These are phyloP conservation scores for Pristionchus mayeri DNA, from an alignment of 2,888 invertebrate species.

Conservation along the genomic window DNA sequence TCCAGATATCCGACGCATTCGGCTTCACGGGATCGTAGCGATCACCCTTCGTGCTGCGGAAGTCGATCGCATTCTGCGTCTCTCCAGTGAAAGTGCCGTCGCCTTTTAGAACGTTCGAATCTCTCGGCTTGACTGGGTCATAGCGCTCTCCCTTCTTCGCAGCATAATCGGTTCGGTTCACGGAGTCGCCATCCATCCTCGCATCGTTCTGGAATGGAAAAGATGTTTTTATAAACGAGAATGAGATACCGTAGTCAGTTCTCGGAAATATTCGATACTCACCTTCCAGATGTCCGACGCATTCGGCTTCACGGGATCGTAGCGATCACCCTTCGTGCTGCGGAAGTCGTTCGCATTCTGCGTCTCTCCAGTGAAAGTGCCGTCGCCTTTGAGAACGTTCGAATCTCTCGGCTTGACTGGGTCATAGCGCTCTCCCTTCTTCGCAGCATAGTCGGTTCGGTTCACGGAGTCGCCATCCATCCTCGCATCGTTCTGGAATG, in stretches of 20 bases:
- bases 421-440: constrained; percentile 53
- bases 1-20: constrained; percentile 57
- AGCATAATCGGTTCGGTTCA: constrained; percentile 46
- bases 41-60: constrained; percentile 55
- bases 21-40: constrained; percentile 55
- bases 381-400: constrained; percentile 50
- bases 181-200: constrained; percentile 45
- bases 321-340: constrained; percentile 28
- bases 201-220: constrained; percentile 44
- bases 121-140: constrained; percentile 43
- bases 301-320: constrained; percentile 17
- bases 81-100: constrained; percentile 50
- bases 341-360: constrained; percentile 47
- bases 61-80: constrained; percentile 54
- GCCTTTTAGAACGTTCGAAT: constrained; percentile 49
- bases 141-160: constrained; percentile 49
- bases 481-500: constrained; percentile 32
- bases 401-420: constrained; percentile 50
- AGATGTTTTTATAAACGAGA: too few species aligned
- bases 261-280: too few species aligned
- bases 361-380: constrained; percentile 43
- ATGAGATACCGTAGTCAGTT: too few species aligned
- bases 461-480: constrained; percentile 53
- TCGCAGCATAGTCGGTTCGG: constrained; percentile 54
- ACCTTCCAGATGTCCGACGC: constrained; percentile 55